phyloP scores from a whole-genome alignment of 1,140 invertebrate genomes.

The Tetramorium parvispinum region DNA sequence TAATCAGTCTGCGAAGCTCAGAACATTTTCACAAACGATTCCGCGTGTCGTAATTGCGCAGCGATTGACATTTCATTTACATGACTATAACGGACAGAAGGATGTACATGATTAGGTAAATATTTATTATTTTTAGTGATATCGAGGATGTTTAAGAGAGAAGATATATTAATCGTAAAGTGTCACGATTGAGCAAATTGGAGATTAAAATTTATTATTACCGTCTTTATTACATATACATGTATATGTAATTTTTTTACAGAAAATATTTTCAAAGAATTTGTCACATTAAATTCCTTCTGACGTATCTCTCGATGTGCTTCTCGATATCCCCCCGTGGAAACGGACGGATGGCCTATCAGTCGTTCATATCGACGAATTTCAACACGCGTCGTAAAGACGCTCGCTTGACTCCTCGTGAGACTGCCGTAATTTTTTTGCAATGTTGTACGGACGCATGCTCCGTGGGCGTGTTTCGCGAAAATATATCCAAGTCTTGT shows the following conservation, averaged over 20 bases:
- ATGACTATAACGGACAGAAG: not conserved
- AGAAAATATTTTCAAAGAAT: not conserved
- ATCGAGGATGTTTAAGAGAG: not conserved
- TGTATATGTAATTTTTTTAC: not conserved
- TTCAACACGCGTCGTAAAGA: conserved; percentile 32
- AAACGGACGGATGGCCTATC: conserved; percentile 2
- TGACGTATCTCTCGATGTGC: not conserved
- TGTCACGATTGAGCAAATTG: not conserved
- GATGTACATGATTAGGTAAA: not conserved
- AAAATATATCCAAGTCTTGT: conserved; percentile 54
- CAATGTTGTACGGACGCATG: not conserved
- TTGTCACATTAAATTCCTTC: not conserved
- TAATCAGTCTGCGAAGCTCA: conserved; percentile 6
- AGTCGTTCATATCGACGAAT: conserved; percentile 11
- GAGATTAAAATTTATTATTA: not conserved
- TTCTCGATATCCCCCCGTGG: not conserved
- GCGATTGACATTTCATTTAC: conserved; percentile 55
- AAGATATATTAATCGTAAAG: not conserved
- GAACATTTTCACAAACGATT: conserved; percentile 38
- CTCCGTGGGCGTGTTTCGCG: conserved; percentile 32
- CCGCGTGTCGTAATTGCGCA: conserved; percentile 34
- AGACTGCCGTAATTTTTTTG: conserved; percentile 30
- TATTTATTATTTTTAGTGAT: not conserved
- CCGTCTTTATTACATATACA: not conserved
- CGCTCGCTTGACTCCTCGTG: not conserved